These are phyloP conservation scores for Tetraodon nigroviridis DNA, from an alignment of 2,113 vertebrate genomes.

Conservation along the genomic window DNA sequence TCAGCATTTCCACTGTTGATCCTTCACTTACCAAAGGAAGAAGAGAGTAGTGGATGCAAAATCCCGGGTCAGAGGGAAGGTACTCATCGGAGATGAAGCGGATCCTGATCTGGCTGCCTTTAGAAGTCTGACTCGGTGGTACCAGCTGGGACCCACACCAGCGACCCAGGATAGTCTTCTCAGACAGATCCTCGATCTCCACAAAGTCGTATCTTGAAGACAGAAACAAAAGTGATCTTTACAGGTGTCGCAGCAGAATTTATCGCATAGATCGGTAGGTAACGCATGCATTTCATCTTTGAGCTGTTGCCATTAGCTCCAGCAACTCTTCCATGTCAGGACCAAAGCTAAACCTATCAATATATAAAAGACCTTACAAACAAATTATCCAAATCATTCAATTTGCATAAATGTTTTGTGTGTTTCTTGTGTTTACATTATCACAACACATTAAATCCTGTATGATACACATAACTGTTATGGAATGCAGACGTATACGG, in stretches of 20 bases:
- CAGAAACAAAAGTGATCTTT: background rate
- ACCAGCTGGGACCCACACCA: slow-evolving; percentile 88
- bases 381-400: too few relatives aligned
- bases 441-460: too few relatives aligned
- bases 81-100: slow-evolving; percentile 95
- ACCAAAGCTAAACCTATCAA: too few relatives aligned
- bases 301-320: background rate
- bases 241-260: background rate
- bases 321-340: too few relatives aligned
- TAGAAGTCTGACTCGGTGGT: slow-evolving; percentile 82
- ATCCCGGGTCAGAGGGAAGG: slow-evolving; percentile 93
- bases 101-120: slow-evolving; percentile 90
- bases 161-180: slow-evolving; percentile 86
- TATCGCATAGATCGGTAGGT: slow-evolving; percentile 7
- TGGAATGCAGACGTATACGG: too few relatives aligned
- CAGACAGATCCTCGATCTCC: slow-evolving; percentile 89
- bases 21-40: slow-evolving; percentile 79
- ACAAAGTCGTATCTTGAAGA: slow-evolving; percentile 91
- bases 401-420: too few relatives aligned
- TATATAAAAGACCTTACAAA: too few relatives aligned
- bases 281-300: slow-evolving; percentile 5
- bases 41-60: slow-evolving; percentile 89
- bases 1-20: background rate
- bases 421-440: too few relatives aligned
- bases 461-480: too few relatives aligned